Base-by-base conservation (phyloP, 2,888 invertebrate genomes). In the Colletes collaris region DNA sequence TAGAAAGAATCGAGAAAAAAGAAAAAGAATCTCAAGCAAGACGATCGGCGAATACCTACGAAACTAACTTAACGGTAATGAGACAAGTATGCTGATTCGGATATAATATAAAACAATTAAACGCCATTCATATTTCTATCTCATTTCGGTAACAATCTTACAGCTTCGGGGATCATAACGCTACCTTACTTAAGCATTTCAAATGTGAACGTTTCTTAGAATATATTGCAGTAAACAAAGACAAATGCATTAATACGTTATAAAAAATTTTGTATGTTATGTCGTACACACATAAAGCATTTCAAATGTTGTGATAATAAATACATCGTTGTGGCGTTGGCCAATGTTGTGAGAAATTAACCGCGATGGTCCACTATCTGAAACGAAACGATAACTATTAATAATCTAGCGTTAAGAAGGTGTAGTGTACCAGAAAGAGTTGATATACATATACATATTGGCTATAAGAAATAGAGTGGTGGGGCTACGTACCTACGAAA, bases 121-220 rank as follows among this genome's bases (percentile, higher is more conserved):
- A 85, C 87, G 78, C 72, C 79, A 80, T 84, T 76, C 84, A 82
- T 84, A 74, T 84, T 65, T 69, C 78, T 74, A 82, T 80, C 74
- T 82, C 83, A 85, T 83, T 87, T 86, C 80, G 76, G 76, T 89
- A 90, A 90, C 90, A 89, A 86, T 83, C 71, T 86, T 89, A 89
- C 86, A 87, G 83, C 82, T 81, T 82, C 79, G 86, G 86, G 77
- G 82, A 16, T 86, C 66, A 80, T 86, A 88, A 89, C 16, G 0
- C 87, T 86, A 83, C 81, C 71, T 76, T 77, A 86, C 65, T 81
- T 80, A 87, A 86, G 84, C 86, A 76, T 84, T 16, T 16, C 16
- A 16, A 80, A 81, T 83, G 72, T 76, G 80, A 81, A 87, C 84
- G 71, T 80, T 27, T 78, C 62, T 81, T 79, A 81, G 79, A 88